Base-by-base conservation (phyloP, 2,888 invertebrate species). In the Noctua fimbriata region DNA sequence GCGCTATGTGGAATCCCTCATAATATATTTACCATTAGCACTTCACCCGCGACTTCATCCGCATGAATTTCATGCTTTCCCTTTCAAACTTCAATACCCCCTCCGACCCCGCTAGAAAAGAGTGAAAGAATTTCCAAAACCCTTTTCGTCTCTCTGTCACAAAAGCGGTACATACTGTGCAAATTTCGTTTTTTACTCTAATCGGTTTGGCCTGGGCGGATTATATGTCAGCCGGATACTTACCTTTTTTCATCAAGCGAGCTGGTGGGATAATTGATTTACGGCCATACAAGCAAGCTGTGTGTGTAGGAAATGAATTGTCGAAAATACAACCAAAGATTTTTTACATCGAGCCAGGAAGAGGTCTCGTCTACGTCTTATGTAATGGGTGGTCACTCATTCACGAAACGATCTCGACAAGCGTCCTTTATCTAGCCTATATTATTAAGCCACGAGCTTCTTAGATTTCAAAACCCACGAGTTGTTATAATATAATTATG, bases 1-100 rank as follows among this genome's bases (percentile, higher is more conserved):
- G 21, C 36, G 47, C 36, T 24, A 18, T 36, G 21, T 41, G 36
- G n/a, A 63, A 63, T 28, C 21, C 21, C 36, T 21, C n/a, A 41
- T 69, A 69, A 52, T 69, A 52, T 41, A 74, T 74, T 69, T 69
- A 73, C 14, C 49, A 74, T 21, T 32, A 63, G 24, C 14, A 14
- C 36, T 24, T 14, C 16, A 6, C 41, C 24, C 14, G 41, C 41
- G 66, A 24, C 36, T 24, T 21, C 36, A 12, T 41, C 5, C 24
- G 2, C 12, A 1, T 63, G 9, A 63, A 18, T 66, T 36, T 12
- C 36, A 24, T 24, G 28, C 24, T 36, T 65, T 36, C 28, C 58
- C 24, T n/a, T 58, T 58, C 5, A 14, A 58, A 58, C 12, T n/a
- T 52, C 24, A 55, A 24, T 24, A 24, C 24, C 52, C 47, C 24